A percentile compares a stretch with the other conserved stretches of the same genome.
Evolutionary conservation across 2,888 invertebrate genomes (phyloP).

Genomic region (Listrodromus nycthemerus): DNA sequence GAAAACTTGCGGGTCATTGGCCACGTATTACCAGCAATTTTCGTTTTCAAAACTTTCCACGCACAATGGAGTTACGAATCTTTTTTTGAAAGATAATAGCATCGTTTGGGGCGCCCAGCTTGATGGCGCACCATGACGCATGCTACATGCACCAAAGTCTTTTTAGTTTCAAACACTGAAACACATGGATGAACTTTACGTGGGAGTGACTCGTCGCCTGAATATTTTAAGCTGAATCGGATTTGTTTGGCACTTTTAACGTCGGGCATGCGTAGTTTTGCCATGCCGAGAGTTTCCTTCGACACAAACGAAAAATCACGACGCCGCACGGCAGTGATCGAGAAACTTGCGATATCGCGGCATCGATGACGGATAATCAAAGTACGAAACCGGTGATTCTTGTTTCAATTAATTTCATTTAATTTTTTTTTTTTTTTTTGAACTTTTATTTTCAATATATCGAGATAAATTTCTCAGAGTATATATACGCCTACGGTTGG

Average conservation of each 20-base stretch:
- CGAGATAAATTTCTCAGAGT: slow-evolving; percentile 60
- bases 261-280: slow-evolving; percentile 13
- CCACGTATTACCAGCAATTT: slow-evolving; percentile 9
- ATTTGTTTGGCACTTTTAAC: slow-evolving; percentile 1
- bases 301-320: slow-evolving; percentile 7
- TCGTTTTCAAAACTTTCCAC: slow-evolving; percentile 32
- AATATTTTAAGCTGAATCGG: slow-evolving; percentile 47
- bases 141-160: neutral
- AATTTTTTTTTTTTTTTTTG: neutral
- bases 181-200: slow-evolving; percentile 36
- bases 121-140: neutral
- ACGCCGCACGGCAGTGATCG: slow-evolving; percentile 35
- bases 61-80: slow-evolving; percentile 14
- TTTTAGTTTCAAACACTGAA: slow-evolving; percentile 27
- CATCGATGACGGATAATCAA: slow-evolving; percentile 50
- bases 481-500: slow-evolving; percentile 68
- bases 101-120: slow-evolving; percentile 4
- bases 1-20: neutral
- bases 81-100: slow-evolving; percentile 33
- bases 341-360: slow-evolving; percentile 22
- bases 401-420: neutral
- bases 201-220: slow-evolving; percentile 14
- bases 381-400: slow-evolving; percentile 33
- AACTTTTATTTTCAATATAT: slow-evolving; percentile 3
- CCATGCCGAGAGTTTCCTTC: neutral